Evolutionary conservation across 1,140 invertebrate species (phyloP), one percentile per base, ranked within the genome.

Genomic region (Pissodes strobi): DNA sequence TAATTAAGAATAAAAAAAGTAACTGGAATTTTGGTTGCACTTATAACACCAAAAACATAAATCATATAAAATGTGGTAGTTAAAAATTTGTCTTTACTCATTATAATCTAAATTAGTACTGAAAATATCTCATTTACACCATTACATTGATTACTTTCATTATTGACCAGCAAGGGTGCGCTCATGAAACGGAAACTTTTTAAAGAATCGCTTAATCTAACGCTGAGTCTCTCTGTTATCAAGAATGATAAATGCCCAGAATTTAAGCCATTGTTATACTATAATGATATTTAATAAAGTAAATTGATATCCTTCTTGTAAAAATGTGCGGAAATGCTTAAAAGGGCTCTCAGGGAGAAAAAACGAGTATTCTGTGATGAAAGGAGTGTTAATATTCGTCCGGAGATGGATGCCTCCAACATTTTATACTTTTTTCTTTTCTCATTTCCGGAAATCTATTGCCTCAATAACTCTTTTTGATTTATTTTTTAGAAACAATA

Each of bases 231-330:
- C 13, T 55, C 62, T 64, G 41, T 67, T 70, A 70, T 70, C 68
- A 60, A 23, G 48, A 55, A 27, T 68, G 69, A 70, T 68, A 58
- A 66, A 70, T 70, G 66, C 43, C 15, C 27, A 41, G 48, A 46
- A 70, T 65, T 67, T 70, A 58, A 48, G 62, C 66, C 53, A 57
- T 70, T 70, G 65, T 70, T 67, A 68, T 45, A 63, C 19, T 18
- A 37, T 70, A 70, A 70, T 70, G 66, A 68, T 70, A 68, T 68
- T 67, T 70, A 70, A 70, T 70, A 70, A 70, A 67, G 62, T 45
- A 64, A 70, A 70, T 70, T 70, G 69, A 68, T 70, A 68, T 66
- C 68, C 41, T 65, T 41, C 66, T 67, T 68, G 66, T 67, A 64
- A 67, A 70, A 68, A 68, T 68, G 66, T 63, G 59, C 62, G 57